A percentile compares a stretch with the other conserved stretches of the same genome.
phyloP scores from a whole-genome alignment of 30 jellyfish, hydroid and myxozoan species.

The Hydra vulgaris region DNA sequence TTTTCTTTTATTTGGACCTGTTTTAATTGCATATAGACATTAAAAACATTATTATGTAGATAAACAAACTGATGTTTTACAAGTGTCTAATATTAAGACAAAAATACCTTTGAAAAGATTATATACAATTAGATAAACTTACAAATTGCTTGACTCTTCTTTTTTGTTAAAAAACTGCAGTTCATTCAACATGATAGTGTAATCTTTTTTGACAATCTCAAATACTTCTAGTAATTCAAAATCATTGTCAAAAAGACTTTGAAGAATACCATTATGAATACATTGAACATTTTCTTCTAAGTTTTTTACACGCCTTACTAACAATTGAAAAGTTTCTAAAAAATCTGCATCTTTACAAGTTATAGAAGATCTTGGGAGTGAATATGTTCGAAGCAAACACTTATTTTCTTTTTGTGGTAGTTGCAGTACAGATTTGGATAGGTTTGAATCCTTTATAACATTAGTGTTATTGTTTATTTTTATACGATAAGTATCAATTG shows the following conservation, averaged over 20 bases:
- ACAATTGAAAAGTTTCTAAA: too few species aligned
- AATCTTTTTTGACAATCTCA: conserved; percentile 64
- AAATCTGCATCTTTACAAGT: conserved; percentile 3
- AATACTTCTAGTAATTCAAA: conserved; percentile 42
- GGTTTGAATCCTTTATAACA: not conserved
- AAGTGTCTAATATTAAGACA: too few species aligned
- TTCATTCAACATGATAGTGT: conserved; percentile 36
- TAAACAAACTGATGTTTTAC: too few species aligned
- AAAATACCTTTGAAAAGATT: too few species aligned
- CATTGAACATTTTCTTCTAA: conserved; percentile 21
- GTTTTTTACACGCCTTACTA: not conserved
- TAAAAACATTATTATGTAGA: too few species aligned
- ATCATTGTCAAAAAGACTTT: not conserved
- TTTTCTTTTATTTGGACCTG: too few species aligned
- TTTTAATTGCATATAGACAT: too few species aligned
- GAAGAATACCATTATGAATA: not conserved
- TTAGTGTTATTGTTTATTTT: conserved; percentile 41
- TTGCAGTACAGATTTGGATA: not conserved
- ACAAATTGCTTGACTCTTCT: too few species aligned
- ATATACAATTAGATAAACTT: too few species aligned
- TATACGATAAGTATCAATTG: conserved; percentile 74
- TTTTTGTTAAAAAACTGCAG: too few species aligned
- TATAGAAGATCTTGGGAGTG: not conserved
- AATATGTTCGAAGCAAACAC: not conserved
- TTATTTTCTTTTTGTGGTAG: not conserved